Evolutionary conservation across 2,113 vertebrate species (phyloP), one percentile per base, ranked within the genome.

Genomic region (Daubentonia madagascariensis): DNA sequence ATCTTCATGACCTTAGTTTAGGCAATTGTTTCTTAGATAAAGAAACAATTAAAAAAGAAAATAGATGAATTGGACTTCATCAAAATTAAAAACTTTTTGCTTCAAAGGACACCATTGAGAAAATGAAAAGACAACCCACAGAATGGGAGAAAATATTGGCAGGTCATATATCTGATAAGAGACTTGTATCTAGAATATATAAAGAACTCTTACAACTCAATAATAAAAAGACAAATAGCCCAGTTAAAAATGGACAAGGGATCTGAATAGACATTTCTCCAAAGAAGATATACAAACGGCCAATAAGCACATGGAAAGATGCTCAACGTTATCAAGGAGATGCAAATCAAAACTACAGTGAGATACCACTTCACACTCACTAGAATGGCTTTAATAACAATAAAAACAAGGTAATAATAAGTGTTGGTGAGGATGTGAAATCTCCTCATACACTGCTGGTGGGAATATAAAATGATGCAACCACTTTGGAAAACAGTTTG

Each of bases 231-330:
- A 43, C 25, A 96, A 85, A 61, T 90, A 88, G 20, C 52, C 48
- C 67, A 87, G 80, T 68, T 94, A 90, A 83, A 97, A 95, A 78
- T 68, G n/a, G 61, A 5, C 86, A 93, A 89, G 91, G 32, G 16
- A 96, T 67, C 61, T 68, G 48, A 95, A 86, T 28, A 93, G 48
- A 81, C 48, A 91, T 63, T 78, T 85, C 54, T 48, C 63, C 72
- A 95, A 59, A 85, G 35, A 93, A 94, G 48, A 80, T 65, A 61
- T 14, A 75, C 37, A 96, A 72, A 94, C 85, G 35, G 37, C 72
- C 59, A 89, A 22, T 65, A 87, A 89, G 50, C 45, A 81, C 45
- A 68, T 45, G 50, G 57, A 61, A 92, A 86, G 79, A 43, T 89
- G 28, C 8, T 65, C 83, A 78, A 48, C 16, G 78, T 89, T 18